phyloP scores from a whole-genome alignment of 2,888 invertebrate species.

The Limnephilus lunatus region DNA sequence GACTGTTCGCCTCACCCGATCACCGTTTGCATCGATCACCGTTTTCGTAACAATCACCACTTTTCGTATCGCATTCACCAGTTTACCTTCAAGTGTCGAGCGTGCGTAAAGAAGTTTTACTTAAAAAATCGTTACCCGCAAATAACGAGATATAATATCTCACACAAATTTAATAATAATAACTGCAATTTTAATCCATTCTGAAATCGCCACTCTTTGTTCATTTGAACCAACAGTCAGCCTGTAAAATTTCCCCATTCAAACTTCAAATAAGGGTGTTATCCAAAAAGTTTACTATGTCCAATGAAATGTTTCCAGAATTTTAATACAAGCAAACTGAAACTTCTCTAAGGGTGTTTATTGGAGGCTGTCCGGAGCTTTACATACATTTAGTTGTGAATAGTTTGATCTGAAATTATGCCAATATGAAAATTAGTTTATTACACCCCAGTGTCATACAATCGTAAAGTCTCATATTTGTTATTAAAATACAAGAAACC shows the following conservation, averaged over 20 bases:
- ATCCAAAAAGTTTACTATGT: background rate
- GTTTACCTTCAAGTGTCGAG: too few species aligned
- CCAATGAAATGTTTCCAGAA: background rate
- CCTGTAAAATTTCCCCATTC: background rate
- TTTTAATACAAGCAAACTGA: background rate
- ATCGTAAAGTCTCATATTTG: background rate
- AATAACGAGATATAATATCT: too few species aligned
- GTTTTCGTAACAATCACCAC: too few species aligned
- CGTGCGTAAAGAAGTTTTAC: too few species aligned
- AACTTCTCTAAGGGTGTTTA: background rate
- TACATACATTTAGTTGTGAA: background rate
- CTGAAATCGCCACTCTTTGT: background rate
- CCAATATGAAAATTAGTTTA: background rate
- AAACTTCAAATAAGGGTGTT: background rate
- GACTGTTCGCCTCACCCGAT: too few species aligned
- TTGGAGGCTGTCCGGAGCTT: background rate
- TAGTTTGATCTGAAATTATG: background rate
- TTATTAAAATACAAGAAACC: background rate
- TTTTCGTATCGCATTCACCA: too few species aligned
- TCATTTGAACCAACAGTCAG: background rate
- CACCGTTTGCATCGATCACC: too few species aligned
- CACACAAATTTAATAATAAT: too few species aligned
- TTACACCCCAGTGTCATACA: background rate
- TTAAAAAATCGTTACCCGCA: too few species aligned
- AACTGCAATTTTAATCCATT: background rate